These are phyloP conservation scores for Lanius ludovicianus DNA, from an alignment of 2,113 vertebrate species.

Conservation along the genomic window DNA sequence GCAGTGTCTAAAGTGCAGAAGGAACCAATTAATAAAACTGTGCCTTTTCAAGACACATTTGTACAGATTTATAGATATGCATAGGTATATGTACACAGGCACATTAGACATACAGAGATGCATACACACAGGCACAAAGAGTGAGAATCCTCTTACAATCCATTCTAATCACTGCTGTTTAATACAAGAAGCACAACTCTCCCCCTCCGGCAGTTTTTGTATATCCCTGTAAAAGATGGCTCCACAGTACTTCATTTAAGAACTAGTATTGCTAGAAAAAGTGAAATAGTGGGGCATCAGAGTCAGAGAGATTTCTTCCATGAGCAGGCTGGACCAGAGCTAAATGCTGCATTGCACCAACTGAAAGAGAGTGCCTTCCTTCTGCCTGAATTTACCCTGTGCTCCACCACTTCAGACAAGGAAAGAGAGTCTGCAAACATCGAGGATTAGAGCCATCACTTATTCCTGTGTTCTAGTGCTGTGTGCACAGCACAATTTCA, in stretches of 20 bases:
- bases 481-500: neutral
- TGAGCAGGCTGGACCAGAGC: neutral
- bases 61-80: neutral
- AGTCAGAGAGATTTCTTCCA: neutral
- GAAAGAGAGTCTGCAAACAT: neutral
- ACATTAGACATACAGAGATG: neutral
- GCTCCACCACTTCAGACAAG: neutral
- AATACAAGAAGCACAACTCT: neutral
- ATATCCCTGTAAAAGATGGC: neutral
- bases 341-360: slow-evolving; percentile 29
- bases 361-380: neutral
- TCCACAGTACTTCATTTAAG: neutral
- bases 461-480: neutral
- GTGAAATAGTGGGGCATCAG: neutral
- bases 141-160: neutral
- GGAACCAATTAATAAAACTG: neutral
- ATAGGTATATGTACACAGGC: neutral
- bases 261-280: neutral
- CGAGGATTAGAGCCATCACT: neutral
- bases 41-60: neutral
- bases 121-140: neutral
- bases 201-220: neutral
- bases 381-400: neutral
- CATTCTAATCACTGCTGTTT: neutral
- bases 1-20: neutral